phyloP scores from a whole-genome alignment of 2,113 vertebrate species.

The Opisthocomus hoazin region DNA sequence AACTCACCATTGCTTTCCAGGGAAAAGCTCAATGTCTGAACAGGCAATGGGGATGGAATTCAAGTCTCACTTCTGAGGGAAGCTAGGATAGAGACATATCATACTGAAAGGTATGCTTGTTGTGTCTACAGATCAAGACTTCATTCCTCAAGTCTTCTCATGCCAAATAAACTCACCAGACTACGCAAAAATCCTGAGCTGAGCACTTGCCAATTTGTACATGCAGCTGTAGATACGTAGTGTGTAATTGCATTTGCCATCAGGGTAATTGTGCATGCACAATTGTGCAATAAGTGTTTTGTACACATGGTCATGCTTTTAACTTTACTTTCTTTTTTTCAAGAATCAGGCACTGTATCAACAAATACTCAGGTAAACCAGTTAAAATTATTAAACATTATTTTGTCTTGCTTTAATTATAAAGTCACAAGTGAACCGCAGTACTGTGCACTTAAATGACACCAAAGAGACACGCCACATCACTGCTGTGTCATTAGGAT shows the following conservation, averaged over 20 bases:
- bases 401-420: not conserved
- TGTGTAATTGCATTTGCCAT: constrained; percentile 42
- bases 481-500: constrained; percentile 2
- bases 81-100: not conserved
- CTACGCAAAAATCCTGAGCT: not conserved
- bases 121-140: not conserved
- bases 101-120: not conserved
- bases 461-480: not conserved
- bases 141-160: not conserved
- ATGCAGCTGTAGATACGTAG: not conserved
- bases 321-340: not conserved
- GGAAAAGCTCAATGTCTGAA: not conserved
- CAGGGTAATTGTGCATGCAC: constrained; percentile 38
- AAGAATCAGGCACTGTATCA: not conserved
- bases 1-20: not conserved
- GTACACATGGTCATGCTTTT: not conserved
- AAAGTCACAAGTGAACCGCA: not conserved
- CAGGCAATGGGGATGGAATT: not conserved
- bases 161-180: not conserved
- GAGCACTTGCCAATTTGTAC: not conserved
- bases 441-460: not conserved
- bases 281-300: constrained; percentile 14
- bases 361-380: not conserved
- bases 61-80: not conserved
- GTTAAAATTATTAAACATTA: not conserved